Conservation (phyloP, 2,113 vertebrate genomes). For the Macaca mulatta region DNA sequence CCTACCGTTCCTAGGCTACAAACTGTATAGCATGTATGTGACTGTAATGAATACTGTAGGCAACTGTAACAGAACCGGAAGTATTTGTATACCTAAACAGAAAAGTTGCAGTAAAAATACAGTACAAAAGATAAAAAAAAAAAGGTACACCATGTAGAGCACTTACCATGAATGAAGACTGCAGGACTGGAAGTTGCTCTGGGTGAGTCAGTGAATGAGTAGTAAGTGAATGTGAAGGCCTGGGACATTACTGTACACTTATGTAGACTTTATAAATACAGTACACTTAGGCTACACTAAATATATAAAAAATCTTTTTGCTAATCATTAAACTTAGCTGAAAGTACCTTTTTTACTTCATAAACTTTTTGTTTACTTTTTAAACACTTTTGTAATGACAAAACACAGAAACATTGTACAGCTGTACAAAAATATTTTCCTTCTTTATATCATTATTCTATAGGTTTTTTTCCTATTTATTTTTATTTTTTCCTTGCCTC, state of each 20-base stretch:
- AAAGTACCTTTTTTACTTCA: neutral
- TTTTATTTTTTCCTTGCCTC: too few species aligned
- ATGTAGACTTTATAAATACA: neutral
- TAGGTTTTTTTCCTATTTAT: neutral
- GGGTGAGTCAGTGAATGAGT: neutral
- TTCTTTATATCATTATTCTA: neutral
- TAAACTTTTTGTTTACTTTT: neutral
- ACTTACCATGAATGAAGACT: neutral
- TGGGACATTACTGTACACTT: neutral
- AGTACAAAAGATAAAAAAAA: neutral
- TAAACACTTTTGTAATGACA: neutral
- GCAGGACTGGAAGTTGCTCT: neutral
- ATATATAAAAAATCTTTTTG: neutral
- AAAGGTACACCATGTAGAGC: neutral
- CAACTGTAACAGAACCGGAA: neutral
- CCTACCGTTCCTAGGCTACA: neutral
- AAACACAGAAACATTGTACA: neutral
- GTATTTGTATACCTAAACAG: neutral
- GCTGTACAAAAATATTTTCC: neutral
- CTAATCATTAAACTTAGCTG: neutral
- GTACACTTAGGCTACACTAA: neutral
- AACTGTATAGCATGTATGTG: neutral
- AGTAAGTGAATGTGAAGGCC: neutral
- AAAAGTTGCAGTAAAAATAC: neutral
- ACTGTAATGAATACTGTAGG: neutral